Percentiles rank a stretch among this genome's conserved stretches.
Conservation (phyloP, 2,797 vertebrate species). For the Sebastes cheni region DNA sequence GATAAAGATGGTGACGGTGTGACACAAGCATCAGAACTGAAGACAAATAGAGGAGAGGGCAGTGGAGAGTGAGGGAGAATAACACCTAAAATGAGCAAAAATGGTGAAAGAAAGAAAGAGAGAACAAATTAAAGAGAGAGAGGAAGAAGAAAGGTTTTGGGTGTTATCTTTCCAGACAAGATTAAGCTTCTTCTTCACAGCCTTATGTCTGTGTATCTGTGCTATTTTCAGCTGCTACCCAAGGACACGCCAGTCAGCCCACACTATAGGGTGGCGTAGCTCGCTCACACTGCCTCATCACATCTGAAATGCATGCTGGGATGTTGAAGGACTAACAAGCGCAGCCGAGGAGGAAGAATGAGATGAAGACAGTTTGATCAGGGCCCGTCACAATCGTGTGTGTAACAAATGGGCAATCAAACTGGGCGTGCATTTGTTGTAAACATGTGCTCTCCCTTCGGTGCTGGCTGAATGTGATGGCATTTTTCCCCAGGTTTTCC, state of each 20-base stretch:
- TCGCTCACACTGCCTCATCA: constrained; percentile 55
- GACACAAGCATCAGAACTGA: constrained; percentile 39
- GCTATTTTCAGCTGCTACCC: constrained; percentile 67
- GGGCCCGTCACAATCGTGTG: constrained; percentile 29
- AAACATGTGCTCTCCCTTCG: constrained; percentile 46
- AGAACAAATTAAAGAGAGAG: constrained; percentile 28
- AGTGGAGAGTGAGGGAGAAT: constrained; percentile 15
- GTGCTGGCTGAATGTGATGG: constrained; percentile 19
- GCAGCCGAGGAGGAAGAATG: constrained; percentile 34
- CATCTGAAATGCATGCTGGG: constrained; percentile 68
- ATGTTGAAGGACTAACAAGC: constrained; percentile 62
- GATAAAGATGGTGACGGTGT: constrained; percentile 42
- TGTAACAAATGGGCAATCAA: constrained; percentile 58
- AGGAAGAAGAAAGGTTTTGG: background rate
- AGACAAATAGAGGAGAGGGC: constrained; percentile 33
- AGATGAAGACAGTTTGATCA: constrained; percentile 50
- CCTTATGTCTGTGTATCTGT: constrained; percentile 48
- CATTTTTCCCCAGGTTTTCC: background rate
- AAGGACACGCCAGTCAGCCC: constrained; percentile 63
- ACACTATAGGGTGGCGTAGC: constrained; percentile 52
- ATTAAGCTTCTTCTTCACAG: constrained; percentile 51
- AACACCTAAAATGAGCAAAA: constrained; percentile 42
- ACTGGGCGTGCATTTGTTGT: constrained; percentile 36
- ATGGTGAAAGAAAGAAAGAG: constrained; percentile 8
- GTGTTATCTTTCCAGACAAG: constrained; percentile 45